Conservation (phyloP, 2,888 invertebrate species). For the Dynastes grantii region DNA sequence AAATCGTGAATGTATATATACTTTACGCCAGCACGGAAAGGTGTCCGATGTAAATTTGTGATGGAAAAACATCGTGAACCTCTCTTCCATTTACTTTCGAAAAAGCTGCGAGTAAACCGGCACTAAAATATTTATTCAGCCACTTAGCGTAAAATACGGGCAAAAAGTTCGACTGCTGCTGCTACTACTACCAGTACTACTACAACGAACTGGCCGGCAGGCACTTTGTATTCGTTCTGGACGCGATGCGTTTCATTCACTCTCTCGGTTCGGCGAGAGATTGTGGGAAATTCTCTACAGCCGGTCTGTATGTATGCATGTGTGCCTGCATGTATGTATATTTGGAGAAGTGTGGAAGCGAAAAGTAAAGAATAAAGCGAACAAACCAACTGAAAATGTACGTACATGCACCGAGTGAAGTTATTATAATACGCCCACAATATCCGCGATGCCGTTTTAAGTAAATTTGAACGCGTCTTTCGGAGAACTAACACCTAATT, state of each 20-base stretch:
- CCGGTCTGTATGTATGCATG: background rate
- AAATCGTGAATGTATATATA: constrained; percentile 37
- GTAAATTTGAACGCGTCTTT: constrained; percentile 30
- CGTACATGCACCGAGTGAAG: background rate
- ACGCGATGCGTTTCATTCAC: constrained; percentile 25
- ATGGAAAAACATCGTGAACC: constrained; percentile 50
- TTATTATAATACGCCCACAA: constrained; percentile 27
- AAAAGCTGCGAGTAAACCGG: constrained; percentile 59
- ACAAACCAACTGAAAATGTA: background rate
- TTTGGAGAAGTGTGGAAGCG: constrained; percentile 14
- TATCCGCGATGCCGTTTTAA: constrained; percentile 20
- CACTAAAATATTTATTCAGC: constrained; percentile 65
- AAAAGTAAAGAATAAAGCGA: constrained; percentile 23
- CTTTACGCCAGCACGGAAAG: background rate
- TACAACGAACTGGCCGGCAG: background rate
- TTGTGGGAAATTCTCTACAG: constrained; percentile 11
- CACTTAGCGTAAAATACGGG: constrained; percentile 62
- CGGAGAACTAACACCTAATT: constrained; percentile 31
- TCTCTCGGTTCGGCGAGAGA: background rate
- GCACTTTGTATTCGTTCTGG: constrained; percentile 9
- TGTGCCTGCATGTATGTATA: background rate
- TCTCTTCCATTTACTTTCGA: constrained; percentile 63
- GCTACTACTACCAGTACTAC: background rate
- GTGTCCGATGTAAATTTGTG: constrained; percentile 34
- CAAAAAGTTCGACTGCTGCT: constrained; percentile 38